These are phyloP conservation scores for Adineta ricciae DNA, from an alignment of 2,888 invertebrate species.

Conservation along the genomic window DNA sequence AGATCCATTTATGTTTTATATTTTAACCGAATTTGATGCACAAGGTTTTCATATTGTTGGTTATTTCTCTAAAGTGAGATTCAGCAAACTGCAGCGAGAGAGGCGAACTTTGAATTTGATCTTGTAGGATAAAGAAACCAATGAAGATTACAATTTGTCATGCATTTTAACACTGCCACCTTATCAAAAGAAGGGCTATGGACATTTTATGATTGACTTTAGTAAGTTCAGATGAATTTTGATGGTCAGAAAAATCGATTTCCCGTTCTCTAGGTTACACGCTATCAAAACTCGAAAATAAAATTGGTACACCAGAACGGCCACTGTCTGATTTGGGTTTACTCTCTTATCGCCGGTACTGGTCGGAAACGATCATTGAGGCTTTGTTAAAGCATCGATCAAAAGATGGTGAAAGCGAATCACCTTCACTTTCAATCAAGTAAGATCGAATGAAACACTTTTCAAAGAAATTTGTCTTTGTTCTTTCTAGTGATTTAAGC, in stretches of 20 bases:
- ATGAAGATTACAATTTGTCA: slow-evolving; percentile 97
- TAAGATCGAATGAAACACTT: too few species aligned
- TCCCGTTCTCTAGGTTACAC: too few species aligned
- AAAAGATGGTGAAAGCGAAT: slow-evolving; percentile 22
- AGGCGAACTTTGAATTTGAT: too few species aligned
- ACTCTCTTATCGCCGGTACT: slow-evolving; percentile 53
- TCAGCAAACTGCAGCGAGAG: too few species aligned
- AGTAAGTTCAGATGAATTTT: too few species aligned
- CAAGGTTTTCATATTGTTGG: slow-evolving; percentile 96
- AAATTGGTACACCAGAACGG: slow-evolving; percentile 55
- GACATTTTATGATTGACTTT: slow-evolving; percentile 78
- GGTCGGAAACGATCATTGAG: slow-evolving; percentile 58
- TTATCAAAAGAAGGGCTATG: slow-evolving; percentile 93
- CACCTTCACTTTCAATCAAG: neutral
- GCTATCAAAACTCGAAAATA: slow-evolving; percentile 46
- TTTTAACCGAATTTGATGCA: slow-evolving; percentile 75
- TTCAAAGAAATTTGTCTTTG: too few species aligned
- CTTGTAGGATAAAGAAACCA: slow-evolving; percentile 91
- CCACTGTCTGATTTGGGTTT: slow-evolving; percentile 55
- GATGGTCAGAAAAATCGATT: too few species aligned
- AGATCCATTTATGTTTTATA: slow-evolving; percentile 95
- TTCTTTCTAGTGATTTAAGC: slow-evolving; percentile 64
- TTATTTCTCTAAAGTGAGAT: slow-evolving; percentile 75
- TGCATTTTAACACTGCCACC: slow-evolving; percentile 97
- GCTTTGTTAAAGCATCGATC: slow-evolving; percentile 52